Base-by-base conservation (phyloP, 2,113 vertebrate genomes). In the Prochilodus magdalenae region DNA sequence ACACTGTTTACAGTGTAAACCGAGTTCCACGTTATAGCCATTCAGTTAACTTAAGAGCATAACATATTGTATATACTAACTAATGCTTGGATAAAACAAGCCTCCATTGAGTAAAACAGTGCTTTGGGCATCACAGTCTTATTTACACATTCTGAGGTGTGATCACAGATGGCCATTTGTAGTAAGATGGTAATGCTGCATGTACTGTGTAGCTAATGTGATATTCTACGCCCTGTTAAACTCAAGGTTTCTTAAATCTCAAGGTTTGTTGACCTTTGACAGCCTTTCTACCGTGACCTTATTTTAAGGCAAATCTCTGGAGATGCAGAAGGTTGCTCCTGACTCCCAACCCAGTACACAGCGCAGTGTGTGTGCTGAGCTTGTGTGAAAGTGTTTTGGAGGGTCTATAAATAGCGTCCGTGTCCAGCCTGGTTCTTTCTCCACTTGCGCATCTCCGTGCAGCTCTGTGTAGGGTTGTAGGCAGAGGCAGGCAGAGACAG, bases 271-370 rank as follows among this genome's bases (percentile, higher is more conserved):
- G 80, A 82, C 67, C 80, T 82, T 82, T 65, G 36, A 60, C 33
- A 18, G 60, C 22, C 75, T 82, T 69, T 70, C 26, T 69, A 59
- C 29, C 80, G 11, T 82, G 80, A 82, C 80, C 80, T 82, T 82
- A 82, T 82, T 82, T 47, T 51, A 5, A 29, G 57, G 71, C 80
- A 75, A 75, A 75, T 82, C 80, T 69, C 33, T 47, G 57, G 73
- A 75, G 63, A 47, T 76, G 73, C 67, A 60, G 73, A 82, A 60
- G 80, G 80, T 82, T 82, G 57, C 73, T 49, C 59, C 59, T 75
- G 47, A 70, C 73, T 75, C 63, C 60, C 67, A 70, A 14, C 30
- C 29, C 11, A 47, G 49, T n/a, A 69, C 53, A 66, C 60, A 24
- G 47, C 14, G 6, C 5, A 7, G 2, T 26, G 44, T 60, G 59